Base-by-base conservation (phyloP, 2,888 invertebrate genomes). In the Clitarchus hookeri region DNA sequence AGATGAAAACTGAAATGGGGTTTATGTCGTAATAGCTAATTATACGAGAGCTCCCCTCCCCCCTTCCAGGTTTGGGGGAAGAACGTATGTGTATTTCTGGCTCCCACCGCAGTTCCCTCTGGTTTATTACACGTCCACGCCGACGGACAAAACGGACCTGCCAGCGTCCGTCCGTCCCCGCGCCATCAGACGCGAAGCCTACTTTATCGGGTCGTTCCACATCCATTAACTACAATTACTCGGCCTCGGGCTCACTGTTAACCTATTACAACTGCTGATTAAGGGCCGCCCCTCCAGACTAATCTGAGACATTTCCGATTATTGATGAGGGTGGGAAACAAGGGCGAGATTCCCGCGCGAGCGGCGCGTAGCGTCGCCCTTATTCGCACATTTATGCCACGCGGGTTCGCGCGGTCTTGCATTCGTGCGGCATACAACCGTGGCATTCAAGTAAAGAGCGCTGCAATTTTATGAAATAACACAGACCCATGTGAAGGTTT, bases 1-100 rank as follows among this genome's bases (percentile, higher is more conserved):
- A 65, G 65, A 65, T 65, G 65, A 65, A 65, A 65, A 65, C 65
- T 65, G 65, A 65, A 65, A 65, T 65, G 65, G 65, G 12, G 8
- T 65, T 65, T n/a, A 6, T n/a, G 65, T 65, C 65, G 65, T 65
- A 65, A 65, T 65, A 65, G 65, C 65, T 65, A 65, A 65, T 65
- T 65, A 65, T 65, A 65, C 65, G 65, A 65, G 65, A 19, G 65
- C 11, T 8, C 65, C 2, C 19, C 65, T 9, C 65, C 65, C 65
- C 65, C 65, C n/a, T 19, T 23, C 65, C 12, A 9, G n/a, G n/a
- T 11, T 4, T 36, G 16, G 65, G 65, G 65, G 53, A 53, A 23
- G n/a, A 23, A 65, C 8, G 65, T 65, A 65, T 6, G 65, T 65
- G 65, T 65, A 65, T 65, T 65, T 65, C n/a, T 65, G 65, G 65